Evolutionary conservation across 2,888 invertebrate species (phyloP).

Genomic region (Andrena fulva): DNA sequence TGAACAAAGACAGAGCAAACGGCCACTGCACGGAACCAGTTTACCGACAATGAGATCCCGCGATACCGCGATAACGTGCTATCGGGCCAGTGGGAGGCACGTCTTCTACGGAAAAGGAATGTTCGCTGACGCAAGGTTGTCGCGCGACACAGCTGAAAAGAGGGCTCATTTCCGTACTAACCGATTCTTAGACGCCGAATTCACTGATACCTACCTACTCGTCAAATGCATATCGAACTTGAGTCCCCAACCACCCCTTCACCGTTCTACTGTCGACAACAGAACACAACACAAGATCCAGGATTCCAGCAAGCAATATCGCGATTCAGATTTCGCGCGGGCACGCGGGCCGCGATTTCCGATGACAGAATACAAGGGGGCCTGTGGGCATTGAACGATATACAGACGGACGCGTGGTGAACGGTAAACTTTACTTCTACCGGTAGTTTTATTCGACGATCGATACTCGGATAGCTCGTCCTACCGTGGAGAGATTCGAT

Average conservation of each 20-base stretch:
- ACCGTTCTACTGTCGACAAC: not conserved
- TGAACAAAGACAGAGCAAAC: conserved; percentile 38
- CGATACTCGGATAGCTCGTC: conserved; percentile 59
- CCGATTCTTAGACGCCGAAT: not conserved
- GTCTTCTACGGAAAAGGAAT: conserved; percentile 1
- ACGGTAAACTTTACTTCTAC: conserved; percentile 29
- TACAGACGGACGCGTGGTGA: not conserved
- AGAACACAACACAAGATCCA: not conserved
- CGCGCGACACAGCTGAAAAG: not conserved
- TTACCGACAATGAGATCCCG: conserved; percentile 36
- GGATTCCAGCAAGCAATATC: conserved; percentile 11
- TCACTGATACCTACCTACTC: too few relatives aligned
- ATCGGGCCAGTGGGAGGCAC: conserved; percentile 15
- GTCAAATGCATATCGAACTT: too few relatives aligned
- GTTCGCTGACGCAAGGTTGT: conserved; percentile 28
- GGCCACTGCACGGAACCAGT: conserved; percentile 19
- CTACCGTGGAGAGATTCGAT: conserved; percentile 45
- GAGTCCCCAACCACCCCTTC: too few relatives aligned
- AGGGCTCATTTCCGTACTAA: not conserved
- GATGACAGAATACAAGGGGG: not conserved
- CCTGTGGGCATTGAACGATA: conserved; percentile 49
- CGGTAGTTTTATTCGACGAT: conserved; percentile 51
- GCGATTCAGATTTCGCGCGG: conserved; percentile 3
- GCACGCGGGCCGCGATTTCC: conserved; percentile 23
- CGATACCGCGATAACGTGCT: conserved; percentile 54